Evolutionary conservation across 1,140 invertebrate genomes (phyloP), one percentile per base, ranked within the genome.

Genomic region (Drosophila kikkawai): DNA sequence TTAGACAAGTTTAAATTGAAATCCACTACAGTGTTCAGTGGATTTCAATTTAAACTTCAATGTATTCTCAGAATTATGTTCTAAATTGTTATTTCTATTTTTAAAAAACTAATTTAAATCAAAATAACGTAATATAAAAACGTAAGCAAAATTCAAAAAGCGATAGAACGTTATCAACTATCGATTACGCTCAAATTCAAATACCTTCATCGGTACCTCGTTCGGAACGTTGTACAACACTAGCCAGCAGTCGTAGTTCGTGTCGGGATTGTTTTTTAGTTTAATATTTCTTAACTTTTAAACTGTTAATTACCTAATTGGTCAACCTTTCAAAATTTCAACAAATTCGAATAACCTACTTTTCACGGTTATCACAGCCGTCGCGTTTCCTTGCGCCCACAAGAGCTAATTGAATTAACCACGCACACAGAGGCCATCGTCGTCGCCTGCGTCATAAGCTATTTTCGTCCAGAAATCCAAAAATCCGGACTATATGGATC

Each of bases 231-330:
- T 64, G 66, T 65, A 26, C 59, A 68, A 63, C 58, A 74, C 73
- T 56, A 44, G 80, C 80, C 80, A 88, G 85, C 85, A 88, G 85
- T 88, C 75, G 85, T 76, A 84, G 85, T 76, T 73, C 57, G 75
- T 78, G 84, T 90, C 85, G 85, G 85, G 85, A 70, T 90, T 80
- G 80, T 87, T 90, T 88, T 86, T 90, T 88, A 81, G 59, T 78
- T 78, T 78, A 67, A 80, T 83, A 88, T 74, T 80, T 83, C 80
- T 47, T 55, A 65, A 63, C 36, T 57, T 79, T 85, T 70, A 71
- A 50, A 57, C 47, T 41, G 60, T 59, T 75, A 71, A 66, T 81
- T 85, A 48, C 41, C 51, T 70, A 75, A 84, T 90, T 90, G 70
- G 70, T 71, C 41, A 56, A 65, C 51, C 34, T 65, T 82, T 81